These are phyloP conservation scores for Zelostemma sp. DNA, from an alignment of 1,140 invertebrate species.

Conservation along the genomic window DNA sequence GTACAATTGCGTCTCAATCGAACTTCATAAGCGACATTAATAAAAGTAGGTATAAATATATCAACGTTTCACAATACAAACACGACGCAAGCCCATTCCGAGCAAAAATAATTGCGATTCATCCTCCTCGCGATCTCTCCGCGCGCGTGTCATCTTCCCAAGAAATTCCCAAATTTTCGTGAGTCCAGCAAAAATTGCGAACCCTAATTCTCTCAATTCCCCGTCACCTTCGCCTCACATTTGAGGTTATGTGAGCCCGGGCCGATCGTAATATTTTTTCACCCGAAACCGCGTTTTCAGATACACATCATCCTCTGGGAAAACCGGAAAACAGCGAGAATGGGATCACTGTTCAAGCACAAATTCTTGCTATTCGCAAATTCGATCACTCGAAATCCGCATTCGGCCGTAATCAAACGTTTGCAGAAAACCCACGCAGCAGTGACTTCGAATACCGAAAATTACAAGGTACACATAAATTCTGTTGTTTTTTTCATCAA, in stretches of 20 bases:
- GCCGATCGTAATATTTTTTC: neutral
- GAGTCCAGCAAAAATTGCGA: too few relatives aligned
- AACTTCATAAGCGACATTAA: too few relatives aligned
- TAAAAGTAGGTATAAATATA: too few relatives aligned
- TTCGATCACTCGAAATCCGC: conserved; percentile 28
- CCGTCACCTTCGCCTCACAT: neutral
- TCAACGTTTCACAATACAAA: conserved; percentile 5
- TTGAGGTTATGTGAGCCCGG: neutral
- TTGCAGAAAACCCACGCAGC: conserved; percentile 55
- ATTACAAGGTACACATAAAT: conserved; percentile 18
- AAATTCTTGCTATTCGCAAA: conserved; percentile 41
- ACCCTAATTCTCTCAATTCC: too few relatives aligned
- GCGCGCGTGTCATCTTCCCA: neutral
- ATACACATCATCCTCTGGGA: conserved; percentile 13
- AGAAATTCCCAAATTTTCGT: neutral
- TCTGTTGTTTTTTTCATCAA: neutral
- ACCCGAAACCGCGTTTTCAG: too few relatives aligned
- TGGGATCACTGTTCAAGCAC: conserved; percentile 52
- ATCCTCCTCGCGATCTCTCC: neutral
- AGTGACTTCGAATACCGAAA: conserved; percentile 53
- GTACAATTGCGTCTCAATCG: neutral
- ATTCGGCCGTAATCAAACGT: conserved; percentile 29
- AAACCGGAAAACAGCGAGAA: conserved; percentile 21
- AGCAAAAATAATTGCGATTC: neutral
- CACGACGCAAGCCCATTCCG: neutral